Percentiles rank a stretch among this genome's conserved stretches.
These are phyloP conservation scores for Glomeris maerens DNA, from an alignment of 1,140 invertebrate species.

Conservation along the genomic window DNA sequence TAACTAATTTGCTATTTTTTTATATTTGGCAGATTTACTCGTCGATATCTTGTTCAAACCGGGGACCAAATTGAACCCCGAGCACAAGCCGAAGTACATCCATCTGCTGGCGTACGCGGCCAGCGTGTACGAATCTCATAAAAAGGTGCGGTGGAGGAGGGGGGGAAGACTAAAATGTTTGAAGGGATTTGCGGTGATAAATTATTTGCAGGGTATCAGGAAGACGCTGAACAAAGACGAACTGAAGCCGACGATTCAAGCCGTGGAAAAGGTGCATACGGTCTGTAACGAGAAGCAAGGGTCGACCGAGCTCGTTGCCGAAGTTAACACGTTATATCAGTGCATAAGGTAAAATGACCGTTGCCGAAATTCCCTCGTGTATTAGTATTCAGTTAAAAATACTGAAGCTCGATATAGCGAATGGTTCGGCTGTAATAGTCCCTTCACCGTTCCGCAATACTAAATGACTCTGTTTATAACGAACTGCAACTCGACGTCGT, in stretches of 20 bases:
- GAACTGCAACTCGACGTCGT: too few species aligned
- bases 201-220: slow-evolving; percentile 21
- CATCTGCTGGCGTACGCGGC: slow-evolving; percentile 87
- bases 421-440: too few species aligned
- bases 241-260: slow-evolving; percentile 73
- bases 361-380: too few species aligned
- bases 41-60: slow-evolving; percentile 88
- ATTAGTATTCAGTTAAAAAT: too few species aligned
- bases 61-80: slow-evolving; percentile 81
- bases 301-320: slow-evolving; percentile 80
- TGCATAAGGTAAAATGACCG: slow-evolving; percentile 56
- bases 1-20: slow-evolving; percentile 20
- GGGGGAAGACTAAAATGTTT: too few species aligned
- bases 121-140: slow-evolving; percentile 71
- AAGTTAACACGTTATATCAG: slow-evolving; percentile 75
- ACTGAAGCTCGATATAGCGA: too few species aligned
- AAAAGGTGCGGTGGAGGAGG: slow-evolving; percentile 43
- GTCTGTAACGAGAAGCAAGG: slow-evolving; percentile 82
- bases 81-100: slow-evolving; percentile 95
- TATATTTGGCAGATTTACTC: slow-evolving; percentile 58
- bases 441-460: too few species aligned
- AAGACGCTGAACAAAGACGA: slow-evolving; percentile 43
- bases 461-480: too few species aligned
- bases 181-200: too few species aligned
- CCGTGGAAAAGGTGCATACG: slow-evolving; percentile 84